These are phyloP conservation scores for Anomalospiza imberbis DNA, from an alignment of 2,797 vertebrate species.

Conservation along the genomic window DNA sequence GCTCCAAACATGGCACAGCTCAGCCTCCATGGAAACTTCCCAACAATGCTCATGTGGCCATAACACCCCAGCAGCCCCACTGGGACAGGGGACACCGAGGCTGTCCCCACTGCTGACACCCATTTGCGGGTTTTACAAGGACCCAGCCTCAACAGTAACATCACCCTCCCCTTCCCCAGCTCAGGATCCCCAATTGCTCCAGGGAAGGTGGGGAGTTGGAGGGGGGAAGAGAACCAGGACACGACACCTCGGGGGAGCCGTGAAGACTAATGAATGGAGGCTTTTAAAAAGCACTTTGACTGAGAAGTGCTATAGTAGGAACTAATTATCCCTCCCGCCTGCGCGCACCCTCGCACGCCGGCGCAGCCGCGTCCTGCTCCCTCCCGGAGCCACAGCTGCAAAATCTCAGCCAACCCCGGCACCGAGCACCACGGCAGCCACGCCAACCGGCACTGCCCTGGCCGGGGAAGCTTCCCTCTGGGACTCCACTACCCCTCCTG, in stretches of 20 bases:
- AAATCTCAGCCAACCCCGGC: neutral
- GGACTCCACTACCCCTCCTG: no score
- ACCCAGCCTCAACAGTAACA: neutral
- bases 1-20: neutral
- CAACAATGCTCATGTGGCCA: fast-evolving
- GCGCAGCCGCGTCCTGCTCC: neutral
- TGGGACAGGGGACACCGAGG: neutral
- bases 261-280: slow-evolving; percentile 39
- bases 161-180: neutral
- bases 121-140: fast-evolving
- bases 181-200: neutral
- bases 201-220: neutral
- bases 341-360: neutral
- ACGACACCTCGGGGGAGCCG: slow-evolving; percentile 26
- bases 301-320: slow-evolving; percentile 30
- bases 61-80: neutral
- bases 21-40: neutral
- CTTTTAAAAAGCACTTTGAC: slow-evolving; percentile 51
- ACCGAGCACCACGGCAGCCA: neutral
- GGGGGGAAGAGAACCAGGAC: slow-evolving; percentile 21
- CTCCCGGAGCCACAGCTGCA: neutral
- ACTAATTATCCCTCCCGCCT: slow-evolving; percentile 46
- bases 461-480: fast-evolving
- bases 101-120: neutral
- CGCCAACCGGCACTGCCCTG: neutral